Conservation (phyloP, 2,797 vertebrate species). For the Ptychadena robeensis region DNA sequence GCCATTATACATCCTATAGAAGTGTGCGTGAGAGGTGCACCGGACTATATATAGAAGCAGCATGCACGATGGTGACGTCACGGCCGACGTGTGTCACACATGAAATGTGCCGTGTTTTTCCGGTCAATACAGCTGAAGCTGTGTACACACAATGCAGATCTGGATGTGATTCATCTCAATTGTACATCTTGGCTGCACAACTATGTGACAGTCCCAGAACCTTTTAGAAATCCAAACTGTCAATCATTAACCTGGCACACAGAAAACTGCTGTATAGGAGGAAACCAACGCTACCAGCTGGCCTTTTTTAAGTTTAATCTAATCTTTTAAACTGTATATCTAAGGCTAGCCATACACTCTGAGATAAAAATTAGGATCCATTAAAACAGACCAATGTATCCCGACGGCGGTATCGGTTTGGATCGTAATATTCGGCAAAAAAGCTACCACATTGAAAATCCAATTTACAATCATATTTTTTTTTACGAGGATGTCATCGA, state of each 20-base stretch:
- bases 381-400: no score
- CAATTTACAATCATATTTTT: no score
- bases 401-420: no score
- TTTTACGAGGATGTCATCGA: no score
- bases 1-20: neutral
- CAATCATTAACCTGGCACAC: neutral
- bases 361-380: no score
- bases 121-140: slow-evolving; percentile 3
- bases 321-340: no score
- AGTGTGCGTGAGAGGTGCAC: neutral
- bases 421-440: no score
- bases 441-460: no score
- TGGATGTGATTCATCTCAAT: neutral
- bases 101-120: neutral
- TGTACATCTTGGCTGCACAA: neutral
- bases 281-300: no score
- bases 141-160: neutral
- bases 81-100: neutral
- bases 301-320: no score
- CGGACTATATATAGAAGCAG: slow-evolving; percentile 37
- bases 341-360: no score
- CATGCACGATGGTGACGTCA: slow-evolving; percentile 27
- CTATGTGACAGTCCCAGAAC: neutral
- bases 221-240: neutral
- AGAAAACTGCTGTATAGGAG: neutral